Conservation (phyloP, 2,797 vertebrate species). For the Anisognathus igniventris region DNA sequence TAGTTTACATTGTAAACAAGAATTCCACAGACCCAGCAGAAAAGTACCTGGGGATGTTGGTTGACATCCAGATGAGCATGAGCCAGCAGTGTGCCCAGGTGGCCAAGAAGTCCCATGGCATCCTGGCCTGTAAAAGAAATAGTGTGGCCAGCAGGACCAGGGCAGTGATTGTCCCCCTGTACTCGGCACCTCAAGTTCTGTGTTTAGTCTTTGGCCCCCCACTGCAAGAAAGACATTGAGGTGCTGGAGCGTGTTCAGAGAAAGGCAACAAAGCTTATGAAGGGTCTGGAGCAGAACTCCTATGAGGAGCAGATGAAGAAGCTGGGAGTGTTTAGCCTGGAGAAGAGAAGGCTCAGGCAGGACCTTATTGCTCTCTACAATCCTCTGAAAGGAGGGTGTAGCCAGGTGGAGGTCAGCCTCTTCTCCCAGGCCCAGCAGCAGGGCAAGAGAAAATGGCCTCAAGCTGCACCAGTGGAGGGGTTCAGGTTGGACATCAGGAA, state of each 20-base stretch:
- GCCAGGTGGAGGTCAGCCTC: neutral
- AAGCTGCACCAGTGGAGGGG: neutral
- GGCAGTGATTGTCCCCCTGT: neutral
- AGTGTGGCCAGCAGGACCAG: neutral
- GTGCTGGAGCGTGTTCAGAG: accelerated
- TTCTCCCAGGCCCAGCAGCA: neutral
- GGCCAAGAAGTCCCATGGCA: neutral
- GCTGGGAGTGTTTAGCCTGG: neutral
- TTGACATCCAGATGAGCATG: neutral
- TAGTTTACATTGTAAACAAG: neutral
- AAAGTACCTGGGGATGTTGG: neutral
- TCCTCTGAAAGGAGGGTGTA: neutral
- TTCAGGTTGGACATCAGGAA: neutral
- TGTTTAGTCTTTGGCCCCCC: neutral
- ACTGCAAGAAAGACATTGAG: neutral
- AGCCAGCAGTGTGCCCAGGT: neutral
- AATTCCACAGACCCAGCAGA: neutral
- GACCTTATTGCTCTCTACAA: neutral
- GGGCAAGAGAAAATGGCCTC: neutral
- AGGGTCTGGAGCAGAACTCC: neutral
- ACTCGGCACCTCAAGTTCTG: accelerated
- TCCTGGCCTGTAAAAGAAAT: neutral
- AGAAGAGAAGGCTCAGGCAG: neutral
- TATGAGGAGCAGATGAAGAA: neutral
- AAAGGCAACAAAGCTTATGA: neutral